Conservation (phyloP, 2,888 invertebrate genomes). For the Elegia similella region DNA sequence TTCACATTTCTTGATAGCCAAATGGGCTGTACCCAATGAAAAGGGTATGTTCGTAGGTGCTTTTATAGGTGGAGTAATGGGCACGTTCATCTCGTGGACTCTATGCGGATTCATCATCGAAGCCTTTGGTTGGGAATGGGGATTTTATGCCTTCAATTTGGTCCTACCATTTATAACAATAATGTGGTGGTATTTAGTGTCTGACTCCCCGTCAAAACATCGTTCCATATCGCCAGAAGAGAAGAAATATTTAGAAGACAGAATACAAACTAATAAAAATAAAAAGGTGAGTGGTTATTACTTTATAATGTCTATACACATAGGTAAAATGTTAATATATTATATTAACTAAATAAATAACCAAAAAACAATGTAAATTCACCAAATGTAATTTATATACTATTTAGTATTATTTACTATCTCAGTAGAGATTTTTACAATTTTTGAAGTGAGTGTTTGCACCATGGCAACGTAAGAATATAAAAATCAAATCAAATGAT, state of each 20-base stretch:
- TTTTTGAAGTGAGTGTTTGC: too few species aligned
- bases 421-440: too few species aligned
- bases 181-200: background rate
- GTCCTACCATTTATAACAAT: background rate
- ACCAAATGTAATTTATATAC: too few species aligned
- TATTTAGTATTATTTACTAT: too few species aligned
- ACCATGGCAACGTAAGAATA: too few species aligned
- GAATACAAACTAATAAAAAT: background rate
- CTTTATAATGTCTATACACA: too few species aligned
- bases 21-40: background rate
- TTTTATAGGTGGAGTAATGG: background rate
- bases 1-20: background rate
- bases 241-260: background rate
- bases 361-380: too few species aligned
- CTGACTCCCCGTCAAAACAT: background rate
- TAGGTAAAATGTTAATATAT: too few species aligned
- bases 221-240: background rate
- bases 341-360: too few species aligned
- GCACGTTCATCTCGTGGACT: background rate
- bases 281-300: background rate
- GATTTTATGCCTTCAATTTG: background rate
- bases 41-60: background rate
- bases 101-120: slow-evolving; percentile 47
- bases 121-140: slow-evolving; percentile 75
- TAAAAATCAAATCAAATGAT: too few species aligned